These are phyloP conservation scores for Xanthorhoe designata DNA, from an alignment of 2,888 invertebrate species.

Conservation along the genomic window DNA sequence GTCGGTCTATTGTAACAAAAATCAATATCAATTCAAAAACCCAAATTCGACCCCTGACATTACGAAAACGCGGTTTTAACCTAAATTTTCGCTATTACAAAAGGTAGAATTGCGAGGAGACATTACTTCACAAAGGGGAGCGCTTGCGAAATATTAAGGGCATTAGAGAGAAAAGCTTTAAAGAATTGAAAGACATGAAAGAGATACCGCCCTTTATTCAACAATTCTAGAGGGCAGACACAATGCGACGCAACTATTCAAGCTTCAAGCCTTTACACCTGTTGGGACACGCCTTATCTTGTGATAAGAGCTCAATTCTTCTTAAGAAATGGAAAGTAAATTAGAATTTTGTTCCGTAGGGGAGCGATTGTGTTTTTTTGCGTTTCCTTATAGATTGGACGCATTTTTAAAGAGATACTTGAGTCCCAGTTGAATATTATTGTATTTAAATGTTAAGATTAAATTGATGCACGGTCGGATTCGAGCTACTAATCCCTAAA, in stretches of 20 bases:
- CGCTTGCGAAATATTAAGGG: conserved; percentile 66
- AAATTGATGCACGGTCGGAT: too few species aligned
- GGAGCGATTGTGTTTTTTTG: neutral
- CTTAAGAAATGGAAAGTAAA: conserved; percentile 36
- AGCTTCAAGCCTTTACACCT: conserved; percentile 59
- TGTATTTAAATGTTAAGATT: too few species aligned
- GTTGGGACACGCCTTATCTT: conserved; percentile 54
- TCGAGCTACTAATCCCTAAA: too few species aligned
- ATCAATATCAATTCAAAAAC: conserved; percentile 14
- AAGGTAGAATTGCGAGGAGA: conserved; percentile 36
- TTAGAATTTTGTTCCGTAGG: conserved; percentile 26
- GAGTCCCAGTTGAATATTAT: too few species aligned
- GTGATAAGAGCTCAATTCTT: conserved; percentile 32
- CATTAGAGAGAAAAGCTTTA: conserved; percentile 66
- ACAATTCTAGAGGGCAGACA: conserved; percentile 36
- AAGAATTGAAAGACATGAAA: conserved; percentile 39
- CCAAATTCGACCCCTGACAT: neutral
- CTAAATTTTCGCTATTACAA: conserved; percentile 35
- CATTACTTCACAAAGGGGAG: conserved; percentile 55
- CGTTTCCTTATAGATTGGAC: neutral
- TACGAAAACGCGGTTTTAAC: conserved; percentile 23
- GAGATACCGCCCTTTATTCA: conserved; percentile 46
- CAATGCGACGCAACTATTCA: conserved; percentile 69
- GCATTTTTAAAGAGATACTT: too few species aligned
- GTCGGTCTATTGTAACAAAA: neutral